Base-by-base conservation (phyloP, 1,140 invertebrate species). In the Agraylea sexmaculata region DNA sequence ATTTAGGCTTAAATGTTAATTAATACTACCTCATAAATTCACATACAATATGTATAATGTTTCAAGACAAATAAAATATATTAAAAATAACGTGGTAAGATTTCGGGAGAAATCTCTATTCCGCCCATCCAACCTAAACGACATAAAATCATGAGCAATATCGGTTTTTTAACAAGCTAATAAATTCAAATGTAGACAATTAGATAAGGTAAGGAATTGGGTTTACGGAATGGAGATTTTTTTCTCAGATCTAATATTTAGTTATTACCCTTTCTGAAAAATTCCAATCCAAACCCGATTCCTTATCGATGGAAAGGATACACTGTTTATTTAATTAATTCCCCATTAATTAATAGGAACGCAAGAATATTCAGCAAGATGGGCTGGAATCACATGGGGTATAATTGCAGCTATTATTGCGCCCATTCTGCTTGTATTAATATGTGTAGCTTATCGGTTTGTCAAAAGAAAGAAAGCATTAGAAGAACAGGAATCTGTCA, bases 331-430 rank as follows among this genome's bases (percentile, higher is more conserved):
- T 37, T 21, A 41, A 18, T 41, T 43, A 27, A 43, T 42, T 11
- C 2, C 43, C 33, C 4, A 17, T 43, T 45, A 34, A 43, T 22
- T 38, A 46, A 43, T 63, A 86, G 83, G 81, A 56, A 73, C 81
- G 46, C 78, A 86, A 55, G 81, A 86, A 58, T 83, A 80, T 54
- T 82, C 82, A 21, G 69, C 77, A 3, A 69, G 78, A 25, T 77
- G 82, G 48, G 74, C 83, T 2, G 83, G 82, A 16, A 66, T 80
- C n/a, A 80, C 83, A 4, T 72, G 74, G 50, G 82, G 80, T 32
- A 79, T 87, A 50, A 74, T 86, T 40, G 57, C 84, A 13, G 76
- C 76, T 13, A 73, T 84, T 16, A 61, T 90, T 45, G 60, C 88
- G 39, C 85, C 86, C 0, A 68, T 86, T 18, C 50, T 87, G 10